Evolutionary conservation across 2,797 vertebrate species (phyloP).

Genomic region (Mus spretus): DNA sequence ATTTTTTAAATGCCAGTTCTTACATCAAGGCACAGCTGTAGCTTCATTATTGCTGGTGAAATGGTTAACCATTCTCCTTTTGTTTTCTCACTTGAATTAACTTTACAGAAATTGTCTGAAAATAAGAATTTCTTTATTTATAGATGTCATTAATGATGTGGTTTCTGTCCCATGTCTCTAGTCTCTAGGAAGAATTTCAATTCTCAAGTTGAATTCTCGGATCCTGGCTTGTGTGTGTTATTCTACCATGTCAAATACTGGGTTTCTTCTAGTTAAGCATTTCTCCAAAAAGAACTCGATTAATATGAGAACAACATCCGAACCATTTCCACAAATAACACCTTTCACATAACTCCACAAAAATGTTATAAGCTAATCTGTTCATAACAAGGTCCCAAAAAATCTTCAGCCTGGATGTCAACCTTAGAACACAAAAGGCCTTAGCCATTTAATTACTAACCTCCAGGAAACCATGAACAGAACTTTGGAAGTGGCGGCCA

Average conservation of each 20-base stretch:
- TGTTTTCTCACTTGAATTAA: slow-evolving; percentile 44
- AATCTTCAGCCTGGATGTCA: slow-evolving; percentile 56
- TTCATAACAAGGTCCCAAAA: slow-evolving; percentile 38
- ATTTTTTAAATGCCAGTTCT: not conserved
- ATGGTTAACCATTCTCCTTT: not conserved
- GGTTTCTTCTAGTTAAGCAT: slow-evolving; percentile 31
- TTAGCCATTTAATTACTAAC: slow-evolving; percentile 41
- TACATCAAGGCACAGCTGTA: not conserved
- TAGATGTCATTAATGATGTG: not conserved
- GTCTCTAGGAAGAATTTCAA: not conserved
- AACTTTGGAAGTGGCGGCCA: not conserved
- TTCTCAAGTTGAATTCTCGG: not conserved
- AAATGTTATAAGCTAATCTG: slow-evolving; percentile 38
- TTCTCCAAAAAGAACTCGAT: not conserved
- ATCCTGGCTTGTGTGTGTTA: not conserved
- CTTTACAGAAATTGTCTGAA: not conserved
- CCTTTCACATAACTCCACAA: not conserved
- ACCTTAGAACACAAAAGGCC: not conserved
- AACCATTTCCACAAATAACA: not conserved
- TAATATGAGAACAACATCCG: slow-evolving; percentile 33
- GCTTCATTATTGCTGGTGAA: slow-evolving; percentile 20
- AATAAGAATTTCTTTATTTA: not conserved
- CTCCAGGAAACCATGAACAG: slow-evolving; percentile 59
- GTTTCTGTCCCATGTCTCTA: not conserved
- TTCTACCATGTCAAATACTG: not conserved